Evolutionary conservation across 2,888 invertebrate species (phyloP), one percentile per base, ranked within the genome.

Genomic region (Odontocolon sp.): DNA sequence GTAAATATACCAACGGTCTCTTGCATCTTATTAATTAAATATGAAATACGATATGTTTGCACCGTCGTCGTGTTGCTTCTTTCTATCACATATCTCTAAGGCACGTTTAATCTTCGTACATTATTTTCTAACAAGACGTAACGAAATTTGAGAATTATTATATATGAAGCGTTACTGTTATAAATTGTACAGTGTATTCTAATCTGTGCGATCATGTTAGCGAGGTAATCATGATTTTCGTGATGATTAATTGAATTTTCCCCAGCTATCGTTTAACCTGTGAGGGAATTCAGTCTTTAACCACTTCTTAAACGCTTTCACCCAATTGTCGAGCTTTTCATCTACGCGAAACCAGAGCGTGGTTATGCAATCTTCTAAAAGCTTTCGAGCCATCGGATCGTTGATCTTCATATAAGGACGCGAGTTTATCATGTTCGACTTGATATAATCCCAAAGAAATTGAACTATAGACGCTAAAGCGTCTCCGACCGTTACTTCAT

Each of bases 381-480:
- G 1, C 0, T 3, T 6, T 3, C 26, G 38, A 3, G 50, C 4
- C 36, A 18, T 14, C 5, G 68, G 73, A 59, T 68, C 56, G 5
- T 40, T 36, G 33, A 77, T 26, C 6, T 5, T 18, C 2, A 28
- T 26, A 16, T 11, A 16, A 1, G 57, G 26, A 50, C 3, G 16
- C 31, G 16, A 9, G 1, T 40, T 1, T 21, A 36, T 26, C 33
- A 74, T 4, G 64, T 64, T 71, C 2, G n/a, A 21, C 6, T 77
- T 73, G 0, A 79, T 23, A 4, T 56, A 67, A 14, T 79, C 59
- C 79, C 79, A 79, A 8, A 79, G 6, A 67, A 77, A 79, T 21
- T 77, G 56, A 1, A 74, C 71, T 2, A 70, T 38, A 5, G 4
- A 4, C 4, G 70, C 50, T 4, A 79, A 26, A 26, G 61, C 16